Percentiles rank a stretch among this genome's conserved stretches.
Evolutionary conservation across 1,140 invertebrate species (phyloP).

Genomic region (Procambarus clarkii): DNA sequence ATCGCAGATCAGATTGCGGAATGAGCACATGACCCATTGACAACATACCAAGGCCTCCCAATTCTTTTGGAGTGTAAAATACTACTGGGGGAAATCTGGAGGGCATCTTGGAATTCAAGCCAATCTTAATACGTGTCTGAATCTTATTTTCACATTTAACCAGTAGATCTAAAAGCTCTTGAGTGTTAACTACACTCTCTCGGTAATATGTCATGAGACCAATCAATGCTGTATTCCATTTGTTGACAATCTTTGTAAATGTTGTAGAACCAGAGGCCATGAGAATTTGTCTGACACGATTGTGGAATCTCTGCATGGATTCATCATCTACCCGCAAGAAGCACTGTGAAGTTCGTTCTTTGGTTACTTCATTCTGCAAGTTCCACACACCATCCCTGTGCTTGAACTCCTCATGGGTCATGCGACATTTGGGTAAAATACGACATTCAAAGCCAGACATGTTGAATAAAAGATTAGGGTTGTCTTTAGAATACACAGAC

Average conservation of each 20-base stretch:
- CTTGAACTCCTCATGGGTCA: conserved; percentile 96
- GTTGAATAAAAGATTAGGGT: conserved; percentile 98
- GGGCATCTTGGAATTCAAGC: conserved; percentile 99
- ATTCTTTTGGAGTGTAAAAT: conserved; percentile 99
- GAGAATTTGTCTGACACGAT: conserved; percentile 97
- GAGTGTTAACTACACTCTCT: conserved; percentile 99
- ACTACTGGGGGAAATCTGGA: conserved; percentile 99
- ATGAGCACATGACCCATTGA: conserved; percentile 99
- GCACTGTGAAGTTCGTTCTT: conserved; percentile 98
- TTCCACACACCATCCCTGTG: conserved; percentile 99
- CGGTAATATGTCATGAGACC: conserved; percentile 99
- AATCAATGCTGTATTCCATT: conserved; percentile 99
- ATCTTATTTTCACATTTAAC: conserved; percentile 99
- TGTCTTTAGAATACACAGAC: conserved; percentile 99
- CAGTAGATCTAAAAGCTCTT: conserved; percentile 96
- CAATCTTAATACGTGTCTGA: conserved; percentile 99
- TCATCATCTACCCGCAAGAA: conserved; percentile 99
- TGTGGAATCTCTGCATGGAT: conserved; percentile 97
- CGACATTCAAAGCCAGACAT: conserved; percentile 99
- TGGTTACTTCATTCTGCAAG: conserved; percentile 99
- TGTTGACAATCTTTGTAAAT: conserved; percentile 99
- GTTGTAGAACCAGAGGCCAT: conserved; percentile 99
- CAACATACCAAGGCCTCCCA: conserved; percentile 97
- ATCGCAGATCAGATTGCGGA: conserved; percentile 93
- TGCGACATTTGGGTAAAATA: conserved; percentile 98